Evolutionary conservation across 2,113 vertebrate genomes (phyloP).

Genomic region (Mesitornis unicolor): DNA sequence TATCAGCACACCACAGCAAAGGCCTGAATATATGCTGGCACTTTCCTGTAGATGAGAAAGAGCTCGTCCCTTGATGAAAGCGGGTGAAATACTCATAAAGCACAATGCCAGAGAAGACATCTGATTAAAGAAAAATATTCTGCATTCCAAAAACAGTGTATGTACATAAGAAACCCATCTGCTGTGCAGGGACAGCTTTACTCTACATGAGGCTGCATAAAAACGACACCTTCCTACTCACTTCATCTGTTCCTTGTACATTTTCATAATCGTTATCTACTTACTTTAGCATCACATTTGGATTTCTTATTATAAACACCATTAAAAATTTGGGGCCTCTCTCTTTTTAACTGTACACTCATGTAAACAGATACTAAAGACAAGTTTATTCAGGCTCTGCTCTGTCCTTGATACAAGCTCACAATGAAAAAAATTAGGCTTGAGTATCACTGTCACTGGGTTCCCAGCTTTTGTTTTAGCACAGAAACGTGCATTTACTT

Average conservation of each 20-base stretch:
- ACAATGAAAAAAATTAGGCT: not conserved
- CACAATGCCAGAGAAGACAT: not conserved
- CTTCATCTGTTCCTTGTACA: constrained; percentile 40
- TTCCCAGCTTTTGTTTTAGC: not conserved
- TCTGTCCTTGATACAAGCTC: not conserved
- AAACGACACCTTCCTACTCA: constrained; percentile 43
- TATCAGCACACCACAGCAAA: not conserved
- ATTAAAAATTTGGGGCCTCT: not conserved
- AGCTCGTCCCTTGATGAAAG: not conserved
- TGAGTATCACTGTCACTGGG: not conserved
- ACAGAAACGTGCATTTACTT: not conserved
- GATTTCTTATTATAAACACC: constrained; percentile 37
- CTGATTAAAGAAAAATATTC: not conserved
- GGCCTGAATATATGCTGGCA: not conserved
- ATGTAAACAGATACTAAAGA: not conserved
- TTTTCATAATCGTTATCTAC: constrained; percentile 5
- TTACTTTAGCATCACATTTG: constrained; percentile 19
- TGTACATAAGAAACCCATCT: constrained; percentile 46
- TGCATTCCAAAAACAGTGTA: not conserved
- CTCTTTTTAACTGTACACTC: not conserved
- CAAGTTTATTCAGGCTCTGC: not conserved
- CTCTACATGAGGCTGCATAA: constrained; percentile 5
- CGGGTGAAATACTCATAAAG: not conserved
- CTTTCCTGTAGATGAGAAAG: not conserved
- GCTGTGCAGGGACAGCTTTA: constrained; percentile 33